phyloP scores from a whole-genome alignment of 2,888 invertebrate genomes.

The Coecobrya sp. region DNA sequence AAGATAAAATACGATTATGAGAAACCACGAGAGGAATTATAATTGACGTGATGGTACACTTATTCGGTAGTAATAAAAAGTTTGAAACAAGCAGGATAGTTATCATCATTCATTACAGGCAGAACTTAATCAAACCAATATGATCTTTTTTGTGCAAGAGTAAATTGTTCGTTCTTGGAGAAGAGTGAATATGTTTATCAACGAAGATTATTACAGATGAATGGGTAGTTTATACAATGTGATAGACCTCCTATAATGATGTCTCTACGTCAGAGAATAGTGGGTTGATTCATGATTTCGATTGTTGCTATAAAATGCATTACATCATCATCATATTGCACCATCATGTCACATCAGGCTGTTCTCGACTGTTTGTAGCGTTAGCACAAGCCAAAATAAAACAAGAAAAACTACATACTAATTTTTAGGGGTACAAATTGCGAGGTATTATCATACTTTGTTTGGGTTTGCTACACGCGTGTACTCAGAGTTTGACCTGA shows the following conservation, averaged over 20 bases:
- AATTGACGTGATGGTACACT: constrained; percentile 57
- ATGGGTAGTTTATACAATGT: not conserved
- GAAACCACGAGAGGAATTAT: constrained; percentile 40
- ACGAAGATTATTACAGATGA: not conserved
- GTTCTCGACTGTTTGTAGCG: too few species aligned
- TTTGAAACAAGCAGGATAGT: constrained; percentile 43
- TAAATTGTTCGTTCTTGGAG: not conserved
- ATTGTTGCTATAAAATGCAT: constrained; percentile 15
- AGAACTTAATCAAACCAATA: constrained; percentile 35
- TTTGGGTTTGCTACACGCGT: too few species aligned
- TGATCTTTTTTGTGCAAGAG: constrained; percentile 3
- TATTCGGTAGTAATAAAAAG: constrained; percentile 53
- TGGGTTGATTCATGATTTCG: constrained; percentile 43
- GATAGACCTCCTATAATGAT: not conserved
- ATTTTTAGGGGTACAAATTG: too few species aligned
- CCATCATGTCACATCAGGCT: not conserved
- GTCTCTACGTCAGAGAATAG: not conserved
- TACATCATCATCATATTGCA: constrained; percentile 33
- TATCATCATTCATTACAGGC: constrained; percentile 26
- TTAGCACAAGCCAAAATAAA: too few species aligned
- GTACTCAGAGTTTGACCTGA: too few species aligned
- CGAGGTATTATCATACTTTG: too few species aligned
- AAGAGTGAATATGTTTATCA: not conserved
- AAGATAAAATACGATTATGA: constrained; percentile 48
- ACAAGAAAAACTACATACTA: too few species aligned